Conservation (phyloP, 2,113 vertebrate species). For the Oenanthe oenanthe region DNA sequence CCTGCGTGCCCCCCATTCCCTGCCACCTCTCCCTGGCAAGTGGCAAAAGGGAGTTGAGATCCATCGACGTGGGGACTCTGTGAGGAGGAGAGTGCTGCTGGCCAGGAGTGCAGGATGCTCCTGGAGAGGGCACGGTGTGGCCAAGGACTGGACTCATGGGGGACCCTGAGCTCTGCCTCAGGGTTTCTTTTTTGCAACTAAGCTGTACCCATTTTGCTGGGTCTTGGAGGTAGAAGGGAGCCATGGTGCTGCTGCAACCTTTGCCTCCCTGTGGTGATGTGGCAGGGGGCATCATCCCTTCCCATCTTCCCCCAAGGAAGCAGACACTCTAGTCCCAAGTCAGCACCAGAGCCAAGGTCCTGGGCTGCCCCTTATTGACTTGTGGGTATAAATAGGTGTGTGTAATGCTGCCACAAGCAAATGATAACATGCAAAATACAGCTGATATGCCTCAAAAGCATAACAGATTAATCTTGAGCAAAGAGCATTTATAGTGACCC, state of each 20-base stretch:
- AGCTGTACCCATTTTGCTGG: not conserved
- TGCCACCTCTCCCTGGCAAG: not conserved
- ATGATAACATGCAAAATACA: not conserved
- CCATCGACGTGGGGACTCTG: accelerated
- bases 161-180: accelerated
- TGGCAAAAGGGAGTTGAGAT: not conserved
- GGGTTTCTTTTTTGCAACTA: not conserved
- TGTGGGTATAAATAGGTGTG: not conserved
- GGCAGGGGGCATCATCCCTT: not conserved
- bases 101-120: accelerated
- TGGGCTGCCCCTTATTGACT: not conserved
- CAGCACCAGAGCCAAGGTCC: not conserved
- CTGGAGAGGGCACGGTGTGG: accelerated
- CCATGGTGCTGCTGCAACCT: not conserved
- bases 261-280: not conserved
- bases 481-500: not conserved
- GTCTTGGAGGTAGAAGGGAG: not conserved
- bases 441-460: not conserved
- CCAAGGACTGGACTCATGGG: not conserved
- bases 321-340: not conserved
- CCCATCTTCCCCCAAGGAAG: not conserved
- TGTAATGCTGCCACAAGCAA: not conserved
- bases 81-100: not conserved
- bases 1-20: not conserved
- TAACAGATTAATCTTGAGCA: not conserved